Evolutionary conservation across 2,797 vertebrate genomes (phyloP), one percentile per base, ranked within the genome.

Genomic region (Eupleurogrammus muticus): DNA sequence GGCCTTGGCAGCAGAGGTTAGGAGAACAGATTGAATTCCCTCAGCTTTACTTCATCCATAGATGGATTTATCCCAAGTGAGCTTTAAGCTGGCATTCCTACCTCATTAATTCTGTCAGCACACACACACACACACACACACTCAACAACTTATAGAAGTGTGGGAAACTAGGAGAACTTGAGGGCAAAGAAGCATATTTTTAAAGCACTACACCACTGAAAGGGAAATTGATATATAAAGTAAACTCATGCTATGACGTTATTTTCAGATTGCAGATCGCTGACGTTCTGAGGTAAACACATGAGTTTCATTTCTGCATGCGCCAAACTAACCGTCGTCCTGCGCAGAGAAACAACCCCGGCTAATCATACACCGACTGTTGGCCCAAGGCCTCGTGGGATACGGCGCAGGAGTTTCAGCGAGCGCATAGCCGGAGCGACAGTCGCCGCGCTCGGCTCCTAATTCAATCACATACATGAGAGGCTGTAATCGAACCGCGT

Each of bases 21-120:
- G 61, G 62, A 83, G 86, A 87, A 82, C 87, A 87, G 86, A 90
- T 86, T 84, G 83, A 89, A 86, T 85, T 81, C 80, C 81, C 73
- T 81, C 70, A 73, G 83, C 84, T 77, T 79, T 77, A 59, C 77
- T 77, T 83, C 74, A 84, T 91, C 84, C 86, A 86, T 79, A 82
- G 79, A 86, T 87, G 82, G 89, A 91, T 89, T 90, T 86, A 81
- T 84, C 76, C 74, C 68, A 69, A 79, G 77, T 59, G 12, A 83
- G 75, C 51, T 49, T 83, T 85, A 85, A 86, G 72, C 79, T 80
- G 71, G 57, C 61, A 72, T 87, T 78, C 79, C 85, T 84, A 83
- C 68, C 80, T 90, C 77, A 82, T 89, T 80, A 83, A 85, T 84
- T 86, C 70, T 75, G 47, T 48, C 19, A 28, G 24, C 32, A 24